Evolutionary conservation across 1,140 invertebrate genomes (phyloP).

Genomic region (Drosophila saltans): DNA sequence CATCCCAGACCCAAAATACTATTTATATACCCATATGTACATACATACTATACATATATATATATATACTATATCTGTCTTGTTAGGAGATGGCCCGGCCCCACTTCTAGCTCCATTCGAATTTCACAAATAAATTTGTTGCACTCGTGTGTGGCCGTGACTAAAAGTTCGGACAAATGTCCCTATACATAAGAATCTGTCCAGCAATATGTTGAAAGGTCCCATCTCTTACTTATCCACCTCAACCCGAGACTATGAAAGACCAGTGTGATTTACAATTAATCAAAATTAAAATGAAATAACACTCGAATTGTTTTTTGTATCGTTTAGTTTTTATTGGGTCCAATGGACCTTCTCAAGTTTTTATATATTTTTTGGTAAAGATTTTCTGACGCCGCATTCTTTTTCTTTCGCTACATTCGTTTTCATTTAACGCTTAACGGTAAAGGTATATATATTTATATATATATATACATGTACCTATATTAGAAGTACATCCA

Average conservation of each 20-base stretch:
- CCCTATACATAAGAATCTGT: background rate
- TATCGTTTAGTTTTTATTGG: too few relatives aligned
- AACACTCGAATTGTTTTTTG: too few relatives aligned
- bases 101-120: background rate
- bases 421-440: background rate
- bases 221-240: too few relatives aligned
- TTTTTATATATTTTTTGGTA: constrained; percentile 15
- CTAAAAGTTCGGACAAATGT: background rate
- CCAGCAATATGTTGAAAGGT: too few relatives aligned
- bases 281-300: too few relatives aligned
- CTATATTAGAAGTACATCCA: too few relatives aligned
- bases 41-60: background rate
- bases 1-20: constrained; percentile 4
- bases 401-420: background rate
- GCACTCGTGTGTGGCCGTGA: background rate
- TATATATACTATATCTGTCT: background rate
- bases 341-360: background rate
- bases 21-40: constrained; percentile 1
- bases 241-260: too few relatives aligned
- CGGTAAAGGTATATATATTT: background rate
- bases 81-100: background rate
- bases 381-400: background rate
- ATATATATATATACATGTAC: background rate
- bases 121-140: background rate
- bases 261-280: too few relatives aligned